phyloP scores from a whole-genome alignment of 30 jellyfish, hydroid and myxozoan species.

The Rhopilema esculentum region DNA sequence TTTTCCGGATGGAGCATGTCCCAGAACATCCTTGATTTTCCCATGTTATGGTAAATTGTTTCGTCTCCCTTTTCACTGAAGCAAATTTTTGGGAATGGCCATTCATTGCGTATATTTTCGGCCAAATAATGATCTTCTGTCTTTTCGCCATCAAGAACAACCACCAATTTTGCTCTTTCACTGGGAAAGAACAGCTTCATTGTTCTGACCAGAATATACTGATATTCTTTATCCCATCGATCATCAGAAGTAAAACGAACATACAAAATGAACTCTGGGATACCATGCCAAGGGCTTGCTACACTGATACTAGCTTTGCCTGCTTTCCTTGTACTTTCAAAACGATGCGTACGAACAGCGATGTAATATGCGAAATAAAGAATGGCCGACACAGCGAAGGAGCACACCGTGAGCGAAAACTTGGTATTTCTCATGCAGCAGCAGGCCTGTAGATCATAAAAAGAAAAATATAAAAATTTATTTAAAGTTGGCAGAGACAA shows the following conservation, averaged over 20 bases:
- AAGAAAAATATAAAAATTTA: background rate
- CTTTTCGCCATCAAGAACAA: constrained; percentile 64
- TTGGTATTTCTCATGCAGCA: background rate
- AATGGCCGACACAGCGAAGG: background rate
- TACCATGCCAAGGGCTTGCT: constrained; percentile 28
- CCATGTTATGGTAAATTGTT: constrained; percentile 37
- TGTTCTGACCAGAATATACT: constrained; percentile 27
- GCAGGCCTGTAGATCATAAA: background rate
- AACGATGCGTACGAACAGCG: background rate
- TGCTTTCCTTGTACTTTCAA: background rate
- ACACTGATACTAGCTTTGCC: background rate
- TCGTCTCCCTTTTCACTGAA: constrained; percentile 49
- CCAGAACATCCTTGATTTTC: constrained; percentile 62
- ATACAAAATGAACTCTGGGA: constrained; percentile 54
- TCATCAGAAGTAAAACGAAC: constrained; percentile 60
- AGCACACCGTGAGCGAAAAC: background rate
- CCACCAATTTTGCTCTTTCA: constrained; percentile 48
- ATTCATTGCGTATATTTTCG: constrained; percentile 5
- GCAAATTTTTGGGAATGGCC: constrained; percentile 72
- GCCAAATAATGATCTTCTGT: constrained; percentile 67
- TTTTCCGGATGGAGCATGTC: constrained; percentile 72
- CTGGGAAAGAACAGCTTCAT: constrained; percentile 65
- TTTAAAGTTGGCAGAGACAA: background rate
- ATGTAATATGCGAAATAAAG: background rate
- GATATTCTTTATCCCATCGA: constrained; percentile 43